Conservation (phyloP, 2,113 vertebrate species). For the Atractosteus spatula region DNA sequence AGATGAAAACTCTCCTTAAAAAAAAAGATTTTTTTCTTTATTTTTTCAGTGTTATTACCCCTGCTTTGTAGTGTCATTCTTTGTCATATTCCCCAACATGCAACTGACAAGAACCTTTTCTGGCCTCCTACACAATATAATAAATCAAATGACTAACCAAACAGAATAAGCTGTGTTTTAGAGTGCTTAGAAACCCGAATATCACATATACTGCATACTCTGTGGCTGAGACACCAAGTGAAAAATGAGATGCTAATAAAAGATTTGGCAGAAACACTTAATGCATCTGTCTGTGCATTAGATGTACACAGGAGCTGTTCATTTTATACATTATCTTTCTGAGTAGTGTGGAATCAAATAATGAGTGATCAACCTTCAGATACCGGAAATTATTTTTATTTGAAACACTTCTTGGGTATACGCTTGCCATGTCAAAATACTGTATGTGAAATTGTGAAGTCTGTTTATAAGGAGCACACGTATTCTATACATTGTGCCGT, state of each 20-base stretch:
- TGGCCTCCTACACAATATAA: conserved; percentile 1
- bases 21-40: no score
- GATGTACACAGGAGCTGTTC: conserved; percentile 20
- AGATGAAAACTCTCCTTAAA: no score
- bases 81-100: not conserved
- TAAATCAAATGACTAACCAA: not conserved
- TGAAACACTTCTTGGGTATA: not conserved
- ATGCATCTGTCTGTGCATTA: conserved; percentile 48
- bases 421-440: no score
- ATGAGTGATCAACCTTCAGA: no score
- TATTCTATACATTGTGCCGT: no score
- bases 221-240: conserved; percentile 22
- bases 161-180: conserved; percentile 14
- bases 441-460: no score
- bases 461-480: no score
- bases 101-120: not conserved
- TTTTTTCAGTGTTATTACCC: not conserved
- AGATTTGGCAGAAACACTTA: conserved; percentile 46
- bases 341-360: no score
- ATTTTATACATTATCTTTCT: conserved; percentile 9
- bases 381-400: no score
- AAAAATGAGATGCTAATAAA: conserved; percentile 55
- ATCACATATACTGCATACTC: conserved; percentile 17
- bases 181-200: conserved; percentile 21
- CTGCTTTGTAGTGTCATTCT: no score